Evolutionary conservation across 1,140 invertebrate species (phyloP), one percentile per base, ranked within the genome.

Genomic region (Zophobas atratus): DNA sequence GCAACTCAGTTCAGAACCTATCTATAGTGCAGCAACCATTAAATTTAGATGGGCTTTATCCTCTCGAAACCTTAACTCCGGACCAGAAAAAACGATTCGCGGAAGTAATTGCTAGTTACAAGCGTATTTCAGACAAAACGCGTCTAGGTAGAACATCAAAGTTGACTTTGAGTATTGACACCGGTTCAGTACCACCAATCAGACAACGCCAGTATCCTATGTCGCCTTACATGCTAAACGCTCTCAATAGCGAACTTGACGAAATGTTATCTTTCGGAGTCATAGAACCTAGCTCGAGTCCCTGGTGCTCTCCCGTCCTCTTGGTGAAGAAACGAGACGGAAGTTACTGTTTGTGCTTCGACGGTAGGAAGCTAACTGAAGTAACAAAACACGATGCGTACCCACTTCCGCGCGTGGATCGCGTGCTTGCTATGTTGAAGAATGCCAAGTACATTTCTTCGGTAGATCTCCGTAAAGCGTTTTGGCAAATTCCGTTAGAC

Each of bases 201-300:
- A 34, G 39, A 8, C 71, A 73, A 32, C 51, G 51, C 20, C 51
- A 73, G 2, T 39, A 53, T 34, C 49, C 51, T n/a, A 32, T 55
- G 71, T 55, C 38, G 34, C 71, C 71, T 6, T 55, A 39, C 20
- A 73, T 73, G 71, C 35, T 38, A 55, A 76, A 78, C 73, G 41
- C 51, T 33, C 34, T 82, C 2, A 77, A 82, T 60, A 43, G 74
- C 5, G 77, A 82, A 49, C 41, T 81, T 1, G 78, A 81, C 41
- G 41, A 70, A n/a, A 82, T 81, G 78, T 55, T 81, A 41, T 20
- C 55, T 20, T 20, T 75, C 6, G 76, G 60, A 0, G 76, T 82
- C 1, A 49, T 81, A 20, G 72, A 75, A 70, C 57, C 76, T 34
- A 81, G 78, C 8, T 38, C 55, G 2, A 75, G 70, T 43, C 73